Percentiles rank a stretch among this genome's conserved stretches.
Conservation (phyloP, 2,888 invertebrate species). For the Brenthis hecate region DNA sequence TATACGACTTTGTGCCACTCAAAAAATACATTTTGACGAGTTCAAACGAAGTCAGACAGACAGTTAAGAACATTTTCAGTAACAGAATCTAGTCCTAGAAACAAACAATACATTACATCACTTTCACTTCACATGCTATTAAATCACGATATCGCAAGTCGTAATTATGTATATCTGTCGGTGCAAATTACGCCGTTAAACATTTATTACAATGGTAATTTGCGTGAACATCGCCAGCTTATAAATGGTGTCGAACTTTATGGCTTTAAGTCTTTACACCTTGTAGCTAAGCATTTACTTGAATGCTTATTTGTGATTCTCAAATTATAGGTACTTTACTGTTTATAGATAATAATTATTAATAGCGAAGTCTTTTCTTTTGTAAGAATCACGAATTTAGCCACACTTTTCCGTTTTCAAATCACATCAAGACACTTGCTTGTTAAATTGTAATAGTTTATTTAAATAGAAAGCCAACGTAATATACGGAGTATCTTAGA, state of each 20-base stretch:
- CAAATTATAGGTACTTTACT: background rate
- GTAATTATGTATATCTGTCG: conserved; percentile 25
- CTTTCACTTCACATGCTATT: conserved; percentile 35
- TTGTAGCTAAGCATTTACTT: background rate
- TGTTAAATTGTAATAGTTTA: too few species aligned
- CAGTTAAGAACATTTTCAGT: background rate
- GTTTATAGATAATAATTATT: too few species aligned
- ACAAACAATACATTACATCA: conserved; percentile 29
- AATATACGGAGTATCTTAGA: too few species aligned
- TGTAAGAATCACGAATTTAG: too few species aligned
- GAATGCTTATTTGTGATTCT: background rate
- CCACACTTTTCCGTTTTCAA: too few species aligned
- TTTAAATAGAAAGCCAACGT: too few species aligned
- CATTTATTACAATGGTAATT: conserved; percentile 21
- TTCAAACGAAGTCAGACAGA: background rate
- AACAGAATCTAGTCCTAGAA: background rate
- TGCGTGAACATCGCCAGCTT: conserved; percentile 16
- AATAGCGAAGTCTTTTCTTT: too few species aligned
- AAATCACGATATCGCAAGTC: conserved; percentile 30
- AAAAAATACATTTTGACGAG: too few species aligned
- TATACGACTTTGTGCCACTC: too few species aligned
- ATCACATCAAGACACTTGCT: too few species aligned
- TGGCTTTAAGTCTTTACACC: background rate
- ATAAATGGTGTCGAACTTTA: conserved; percentile 1
- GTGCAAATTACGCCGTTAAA: conserved; percentile 31